Base-by-base conservation (phyloP, 2,888 invertebrate species). In the Drosophila prostipennis region DNA sequence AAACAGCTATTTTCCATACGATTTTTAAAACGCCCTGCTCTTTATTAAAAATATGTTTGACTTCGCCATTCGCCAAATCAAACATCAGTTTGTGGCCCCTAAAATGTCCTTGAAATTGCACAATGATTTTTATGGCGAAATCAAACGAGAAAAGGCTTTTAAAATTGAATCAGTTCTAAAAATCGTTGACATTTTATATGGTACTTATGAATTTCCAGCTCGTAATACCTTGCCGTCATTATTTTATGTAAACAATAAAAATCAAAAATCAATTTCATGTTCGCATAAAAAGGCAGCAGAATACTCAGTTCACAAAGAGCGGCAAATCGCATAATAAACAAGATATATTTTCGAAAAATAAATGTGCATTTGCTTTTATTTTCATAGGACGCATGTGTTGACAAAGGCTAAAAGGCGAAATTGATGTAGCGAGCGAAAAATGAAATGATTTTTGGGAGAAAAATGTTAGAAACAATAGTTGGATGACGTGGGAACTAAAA, bases 101-200 rank as follows among this genome's bases (percentile, higher is more conserved):
- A 34, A 74, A 70, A 29, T 55, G 8, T 49, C 51, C 51, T n/a
- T 16, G 26, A 72, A 71, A 86, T 74, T 46, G 69, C 45, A 29
- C 19, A 56, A 74, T 61, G 59, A 77, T 59, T 80, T 69, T 86
- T 78, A 79, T 77, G 69, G 49, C 42, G 58, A 48, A 70, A 68
- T 71, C 71, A 64, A 58, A 59, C 64, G 46, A 60, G 51, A 52
- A 53, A 63, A 72, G 72, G 54, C 67, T 65, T 69, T 86, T 53
- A 80, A 84, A 79, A 60, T 46, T 23, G 52, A 76, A 86, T 82
- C 74, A 77, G 60, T 45, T 74, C 54, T 45, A 14, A 43, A 80
- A 67, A 65, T 70, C 68, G 74, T 65, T 74, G 70, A 77, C 68
- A 77, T 74, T 74, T 78, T 52, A 78, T 79, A 64, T 52, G 65